Evolutionary conservation across 2,888 invertebrate species (phyloP), one percentile per base, ranked within the genome.

Genomic region (Leptinotarsa haldemani): DNA sequence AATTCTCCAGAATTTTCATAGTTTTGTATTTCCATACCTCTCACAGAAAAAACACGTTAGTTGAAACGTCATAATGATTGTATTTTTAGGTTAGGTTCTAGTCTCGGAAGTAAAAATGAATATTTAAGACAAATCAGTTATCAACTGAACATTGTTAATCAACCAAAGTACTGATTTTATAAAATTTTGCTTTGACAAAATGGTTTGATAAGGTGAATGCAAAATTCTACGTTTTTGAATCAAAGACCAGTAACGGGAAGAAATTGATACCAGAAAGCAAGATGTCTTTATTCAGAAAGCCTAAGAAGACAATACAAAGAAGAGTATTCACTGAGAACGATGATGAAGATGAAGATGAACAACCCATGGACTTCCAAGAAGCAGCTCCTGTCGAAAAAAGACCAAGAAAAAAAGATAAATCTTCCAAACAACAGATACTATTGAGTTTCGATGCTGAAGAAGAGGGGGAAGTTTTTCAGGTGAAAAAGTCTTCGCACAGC

Each of bases 401-500:
- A 74, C 79, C 81, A 53, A 82, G 83, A 82, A 90, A 83, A 88
- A 86, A 82, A 25, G 89, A 90, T 83, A 87, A 87, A 77, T 90
- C 91, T 9, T 82, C 82, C 73, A 78, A 76, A 16, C 86, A 89
- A 79, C 92, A 92, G 87, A 89, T 89, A 76, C 88, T 95, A 75
- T 90, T 97, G 52, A 97, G 97, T 88, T 97, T 97, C 86, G 95
- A 92, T 78, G 86, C 86, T 88, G 95, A 94, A 83, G 95, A 95
- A 85, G 93, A 92, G 81, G 94, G 92, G 40, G 97, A 97, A 88
- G 93, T 95, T 69, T 98, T 98, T 88, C 95, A 97, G 91, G 95
- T 98, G 68, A 97, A 96, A 87, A 98, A 98, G 88, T 97, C 98
- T 12, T 96, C 95, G 12, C 95, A 97, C 84, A 97, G 97, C 88